Base-by-base conservation (phyloP, 2,113 vertebrate species). In the Cheilinus undulatus region DNA sequence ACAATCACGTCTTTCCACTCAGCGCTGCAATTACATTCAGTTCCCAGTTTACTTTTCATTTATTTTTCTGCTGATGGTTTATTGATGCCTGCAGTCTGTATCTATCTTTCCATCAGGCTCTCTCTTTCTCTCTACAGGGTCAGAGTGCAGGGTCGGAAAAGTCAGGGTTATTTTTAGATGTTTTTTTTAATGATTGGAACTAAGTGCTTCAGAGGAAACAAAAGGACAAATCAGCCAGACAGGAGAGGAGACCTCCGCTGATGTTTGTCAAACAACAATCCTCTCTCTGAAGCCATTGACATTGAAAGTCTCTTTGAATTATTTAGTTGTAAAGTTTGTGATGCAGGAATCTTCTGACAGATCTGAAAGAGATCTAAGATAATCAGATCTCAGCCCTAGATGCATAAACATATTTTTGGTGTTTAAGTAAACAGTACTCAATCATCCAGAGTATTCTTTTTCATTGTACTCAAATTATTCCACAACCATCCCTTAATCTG, bases 31-130 rank as follows among this genome's bases (percentile, higher is more conserved):
- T 80, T 24, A 28, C n/a, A 49, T 57, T 4, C 10, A 24, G 4
- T 36, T 57, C 34, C 34, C 50, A 9, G 32, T 53, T 53, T 54
- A 42, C 62, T 63, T 52, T 62, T 28, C 52, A 61, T 53, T 22
- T 14, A 2, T 58, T 38, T 54, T 32, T 28, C 20, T 43, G 26
- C 0, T 15, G 58, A 64, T 56, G 70, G 65, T 53, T 82, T 72
- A 77, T 86, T 76, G 81, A 80, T 64, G 68, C 26, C n/a, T 36
- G 27, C 2, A 58, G 65, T 45, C 23, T 6, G 1, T 46, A 71
- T 84, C 76, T 78, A 57, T 79, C 42, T 84, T 65, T 86, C 85
- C 78, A 86, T 77, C 3, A 5, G 42, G 11, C 63, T 43, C 4
- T 7, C 17, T 3, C 40, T 42, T 59, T n/a, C 63, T 27, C 54